phyloP scores from a whole-genome alignment of 1,140 invertebrate species.

The Steinernema feltiae region DNA sequence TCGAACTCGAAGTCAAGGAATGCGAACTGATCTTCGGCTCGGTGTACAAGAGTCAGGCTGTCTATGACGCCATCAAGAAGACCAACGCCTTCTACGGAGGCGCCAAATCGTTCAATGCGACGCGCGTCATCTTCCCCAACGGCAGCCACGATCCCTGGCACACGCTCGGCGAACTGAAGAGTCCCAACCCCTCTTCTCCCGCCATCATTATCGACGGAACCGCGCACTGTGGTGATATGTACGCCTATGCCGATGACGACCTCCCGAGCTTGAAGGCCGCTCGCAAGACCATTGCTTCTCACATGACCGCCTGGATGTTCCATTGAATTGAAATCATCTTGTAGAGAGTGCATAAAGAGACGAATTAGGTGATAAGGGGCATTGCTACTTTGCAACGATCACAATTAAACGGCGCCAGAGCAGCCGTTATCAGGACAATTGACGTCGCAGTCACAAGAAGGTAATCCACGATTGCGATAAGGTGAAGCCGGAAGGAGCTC shows the following conservation, averaged over 20 bases:
- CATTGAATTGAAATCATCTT: neutral
- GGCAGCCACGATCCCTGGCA: conserved; percentile 90
- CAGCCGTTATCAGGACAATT: no score
- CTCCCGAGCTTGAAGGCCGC: conserved; percentile 5
- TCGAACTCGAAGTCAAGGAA: conserved; percentile 65
- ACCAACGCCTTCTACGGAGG: conserved; percentile 78
- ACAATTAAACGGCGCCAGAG: no score
- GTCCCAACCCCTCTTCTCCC: conserved; percentile 50
- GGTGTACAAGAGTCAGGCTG: conserved; percentile 65
- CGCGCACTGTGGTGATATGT: conserved; percentile 40
- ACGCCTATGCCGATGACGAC: conserved; percentile 16
- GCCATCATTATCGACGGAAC: conserved; percentile 52
- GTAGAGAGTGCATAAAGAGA: neutral
- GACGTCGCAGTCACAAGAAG: no score
- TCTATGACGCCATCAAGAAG: conserved; percentile 61
- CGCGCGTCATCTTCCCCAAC: conserved; percentile 77
- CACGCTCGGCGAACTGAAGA: conserved; percentile 65
- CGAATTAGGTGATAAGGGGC: neutral
- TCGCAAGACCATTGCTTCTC: neutral
- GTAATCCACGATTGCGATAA: no score
- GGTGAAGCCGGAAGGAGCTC: no score
- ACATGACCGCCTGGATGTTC: neutral
- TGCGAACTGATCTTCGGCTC: conserved; percentile 74
- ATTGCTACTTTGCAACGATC: no score
- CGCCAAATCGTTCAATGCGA: conserved; percentile 66